Base-by-base conservation (phyloP, 2,113 vertebrate species). In the Syngnathus scovelli region DNA sequence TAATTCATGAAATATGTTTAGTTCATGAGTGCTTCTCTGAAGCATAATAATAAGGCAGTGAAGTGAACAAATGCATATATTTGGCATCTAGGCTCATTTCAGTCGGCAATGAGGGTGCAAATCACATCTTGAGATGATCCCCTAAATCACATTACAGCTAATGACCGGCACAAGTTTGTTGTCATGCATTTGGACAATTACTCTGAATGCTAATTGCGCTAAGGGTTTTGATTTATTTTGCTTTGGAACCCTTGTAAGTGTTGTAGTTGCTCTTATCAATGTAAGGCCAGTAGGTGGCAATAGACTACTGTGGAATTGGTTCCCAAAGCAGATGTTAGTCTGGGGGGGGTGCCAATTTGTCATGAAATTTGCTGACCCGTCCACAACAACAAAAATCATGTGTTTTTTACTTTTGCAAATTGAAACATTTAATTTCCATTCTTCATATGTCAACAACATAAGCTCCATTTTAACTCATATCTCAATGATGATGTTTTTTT, bases 221-320 rank as follows among this genome's bases (percentile, higher is more conserved):
- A 56, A 61, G 4, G 46, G 3, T 7, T 23, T 61, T 49, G 27
- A 33, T 33, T 33, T 33, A 33, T 23, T 33, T 38, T 16, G 51
- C 21, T 55, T 41, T 38, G 7, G 5, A 3, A 2, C 23, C 12
- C 12, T 37, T 16, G 4, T 7, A 38, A 38, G 15, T 39, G 7
- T 55, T 11, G 7, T 4, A 5, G 33, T 60, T 60, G 59, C 38
- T 61, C 38, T 44, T 4, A 41, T 38, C 21, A 6, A 2, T 6
- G 2, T 1, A 3, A 0, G 36, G 66, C 74, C 86, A 84, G 71
- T 70, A 69, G 86, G 68, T 71, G 86, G 86, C 39, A 41, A 43
- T 81, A 88, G 49, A 81, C 64, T 38, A 66, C 19, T 11, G 7
- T 21, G 18, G 0, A 2, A 37, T 16, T 16, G 5, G n/a, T 27